phyloP scores from a whole-genome alignment of 2,888 invertebrate species.

The Yponomeuta evonymella region DNA sequence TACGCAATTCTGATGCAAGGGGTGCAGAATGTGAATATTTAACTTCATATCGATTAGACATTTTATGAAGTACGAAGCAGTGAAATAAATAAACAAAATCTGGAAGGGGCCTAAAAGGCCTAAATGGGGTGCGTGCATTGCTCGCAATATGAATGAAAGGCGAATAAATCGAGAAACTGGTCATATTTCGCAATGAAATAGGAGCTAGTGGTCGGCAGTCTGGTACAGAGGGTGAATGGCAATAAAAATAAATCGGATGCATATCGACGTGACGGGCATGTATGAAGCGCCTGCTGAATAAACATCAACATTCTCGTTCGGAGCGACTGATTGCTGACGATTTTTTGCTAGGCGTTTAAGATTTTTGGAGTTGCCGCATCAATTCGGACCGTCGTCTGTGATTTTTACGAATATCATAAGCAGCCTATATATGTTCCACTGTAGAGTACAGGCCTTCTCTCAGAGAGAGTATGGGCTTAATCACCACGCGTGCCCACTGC shows the following conservation, averaged over 20 bases:
- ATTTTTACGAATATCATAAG: background rate
- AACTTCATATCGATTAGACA: no score
- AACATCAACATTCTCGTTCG: conserved; percentile 16
- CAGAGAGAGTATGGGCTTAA: no score
- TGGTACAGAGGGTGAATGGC: conserved; percentile 1
- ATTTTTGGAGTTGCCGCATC: background rate
- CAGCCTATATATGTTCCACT: no score
- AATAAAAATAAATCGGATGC: conserved; percentile 17
- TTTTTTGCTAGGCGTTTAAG: conserved; percentile 15
- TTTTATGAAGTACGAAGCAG: background rate
- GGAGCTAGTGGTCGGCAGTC: conserved; percentile 3
- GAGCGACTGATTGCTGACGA: conserved; percentile 15
- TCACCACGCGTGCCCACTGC: no score
- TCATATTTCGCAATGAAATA: conserved; percentile 6
- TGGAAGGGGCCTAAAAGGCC: background rate
- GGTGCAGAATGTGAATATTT: background rate
- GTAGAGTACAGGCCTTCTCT: no score
- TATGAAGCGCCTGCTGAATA: conserved; percentile 15
- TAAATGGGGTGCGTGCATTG: background rate
- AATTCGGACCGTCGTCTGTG: background rate
- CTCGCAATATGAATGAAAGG: background rate
- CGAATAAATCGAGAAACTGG: background rate
- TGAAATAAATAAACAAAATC: background rate
- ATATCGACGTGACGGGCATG: conserved; percentile 15
- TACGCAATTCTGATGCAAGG: background rate